Percentiles rank a stretch among this genome's conserved stretches.
Evolutionary conservation across 2,113 vertebrate species (phyloP).

Genomic region (Potamarius usumacintae): DNA sequence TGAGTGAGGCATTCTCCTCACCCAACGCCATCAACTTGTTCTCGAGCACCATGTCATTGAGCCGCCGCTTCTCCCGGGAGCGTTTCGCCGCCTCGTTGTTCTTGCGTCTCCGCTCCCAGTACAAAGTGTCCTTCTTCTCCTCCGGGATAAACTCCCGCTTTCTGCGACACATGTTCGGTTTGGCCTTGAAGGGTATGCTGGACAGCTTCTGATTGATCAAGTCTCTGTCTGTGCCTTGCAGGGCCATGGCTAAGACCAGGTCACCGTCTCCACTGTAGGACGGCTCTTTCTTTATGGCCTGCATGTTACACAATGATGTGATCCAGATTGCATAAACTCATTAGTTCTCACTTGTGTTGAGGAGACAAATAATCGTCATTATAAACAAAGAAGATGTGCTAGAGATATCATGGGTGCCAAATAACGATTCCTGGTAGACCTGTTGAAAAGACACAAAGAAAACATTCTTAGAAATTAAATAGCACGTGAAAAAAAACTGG

Average conservation of each 20-base stretch:
- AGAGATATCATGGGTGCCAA: slow-evolving; percentile 24
- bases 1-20: slow-evolving; percentile 91
- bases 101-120: slow-evolving; percentile 94
- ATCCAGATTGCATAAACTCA: slow-evolving; percentile 44
- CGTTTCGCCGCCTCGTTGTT: slow-evolving; percentile 97
- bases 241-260: slow-evolving; percentile 77
- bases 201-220: slow-evolving; percentile 59
- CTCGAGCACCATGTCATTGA: slow-evolving; percentile 97
- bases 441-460: slow-evolving; percentile 47
- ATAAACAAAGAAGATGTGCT: slow-evolving; percentile 2
- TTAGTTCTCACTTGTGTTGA: slow-evolving; percentile 55
- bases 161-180: slow-evolving; percentile 79
- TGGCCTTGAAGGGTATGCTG: slow-evolving; percentile 71
- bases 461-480: slow-evolving; percentile 8
- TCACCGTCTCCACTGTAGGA: slow-evolving; percentile 77
- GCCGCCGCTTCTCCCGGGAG: slow-evolving; percentile 90
- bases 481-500: background rate
- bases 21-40: slow-evolving; percentile 92
- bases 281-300: slow-evolving; percentile 87
- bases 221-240: slow-evolving; percentile 73
- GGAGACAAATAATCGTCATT: slow-evolving; percentile 33
- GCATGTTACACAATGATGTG: slow-evolving; percentile 78
- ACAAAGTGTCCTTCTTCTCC: slow-evolving; percentile 92
- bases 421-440: slow-evolving; percentile 45
- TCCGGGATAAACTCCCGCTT: slow-evolving; percentile 95